A percentile compares a stretch with the other conserved stretches of the same genome.
Evolutionary conservation across 1,140 invertebrate species (phyloP).

Genomic region (Papilio machaon): DNA sequence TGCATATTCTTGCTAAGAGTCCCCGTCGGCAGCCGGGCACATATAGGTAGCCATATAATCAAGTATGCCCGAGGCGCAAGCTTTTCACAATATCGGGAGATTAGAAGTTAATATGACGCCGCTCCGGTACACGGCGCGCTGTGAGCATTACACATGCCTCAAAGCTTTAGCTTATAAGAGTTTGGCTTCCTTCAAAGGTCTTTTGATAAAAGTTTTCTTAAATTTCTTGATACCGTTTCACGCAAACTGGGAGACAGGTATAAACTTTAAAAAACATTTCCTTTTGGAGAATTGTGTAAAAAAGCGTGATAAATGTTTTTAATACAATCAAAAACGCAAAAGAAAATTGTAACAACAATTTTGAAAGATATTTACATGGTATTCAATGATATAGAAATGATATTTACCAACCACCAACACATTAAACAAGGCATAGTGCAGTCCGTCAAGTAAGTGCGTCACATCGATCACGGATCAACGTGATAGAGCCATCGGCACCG

Average conservation of each 20-base stretch:
- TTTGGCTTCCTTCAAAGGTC: conserved; percentile 23
- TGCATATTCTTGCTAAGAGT: conserved; percentile 19
- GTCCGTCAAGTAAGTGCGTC: neutral
- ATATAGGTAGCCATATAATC: conserved; percentile 31
- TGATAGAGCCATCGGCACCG: conserved; percentile 30
- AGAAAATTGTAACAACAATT: too few relatives aligned
- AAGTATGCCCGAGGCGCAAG: conserved; percentile 33
- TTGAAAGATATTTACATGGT: too few relatives aligned
- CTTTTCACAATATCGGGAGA: conserved; percentile 40
- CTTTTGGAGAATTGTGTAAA: neutral
- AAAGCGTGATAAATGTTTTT: neutral
- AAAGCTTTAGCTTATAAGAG: conserved; percentile 34
- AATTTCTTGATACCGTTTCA: conserved; percentile 18
- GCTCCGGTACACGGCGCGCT: conserved; percentile 30
- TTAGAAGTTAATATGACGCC: conserved; percentile 38
- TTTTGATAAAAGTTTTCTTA: conserved; percentile 31
- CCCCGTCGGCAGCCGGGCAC: conserved; percentile 1
- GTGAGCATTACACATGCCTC: conserved; percentile 26
- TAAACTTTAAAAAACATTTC: neutral
- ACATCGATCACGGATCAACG: neutral
- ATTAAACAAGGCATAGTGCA: neutral
- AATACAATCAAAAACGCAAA: neutral
- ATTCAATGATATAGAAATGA: too few relatives aligned
- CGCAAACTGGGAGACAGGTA: neutral
- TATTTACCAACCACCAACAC: neutral